These are phyloP conservation scores for Pentamera pediparva DNA, from an alignment of 53 echinoderm and acorn worm genomes.

Conservation along the genomic window DNA sequence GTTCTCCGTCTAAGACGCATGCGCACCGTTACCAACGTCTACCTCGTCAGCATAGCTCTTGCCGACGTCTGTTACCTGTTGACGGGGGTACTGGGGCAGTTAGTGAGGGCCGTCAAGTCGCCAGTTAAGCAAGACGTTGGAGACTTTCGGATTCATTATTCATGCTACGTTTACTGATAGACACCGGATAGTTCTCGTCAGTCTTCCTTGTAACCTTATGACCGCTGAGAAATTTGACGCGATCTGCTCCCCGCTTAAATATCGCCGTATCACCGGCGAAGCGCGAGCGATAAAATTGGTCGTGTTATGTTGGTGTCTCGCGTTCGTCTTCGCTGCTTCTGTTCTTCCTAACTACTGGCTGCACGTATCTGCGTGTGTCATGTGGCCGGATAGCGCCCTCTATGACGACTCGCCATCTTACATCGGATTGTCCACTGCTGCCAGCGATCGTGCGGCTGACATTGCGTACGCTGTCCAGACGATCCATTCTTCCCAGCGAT, in stretches of 20 bases:
- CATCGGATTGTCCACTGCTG: background rate
- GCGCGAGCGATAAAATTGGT: conserved; percentile 17
- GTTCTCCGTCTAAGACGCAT: no score
- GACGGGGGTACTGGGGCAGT: conserved; percentile 22
- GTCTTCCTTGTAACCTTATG: conserved; percentile 18
- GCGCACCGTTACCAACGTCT: conserved; percentile 34
- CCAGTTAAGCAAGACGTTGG: conserved; percentile 23
- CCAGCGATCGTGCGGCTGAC: background rate
- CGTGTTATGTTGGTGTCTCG: background rate
- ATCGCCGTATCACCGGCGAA: background rate
- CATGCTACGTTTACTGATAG: conserved; percentile 10
- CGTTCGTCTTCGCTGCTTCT: conserved; percentile 2
- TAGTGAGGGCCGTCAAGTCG: conserved; percentile 17
- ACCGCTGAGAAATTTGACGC: conserved; percentile 31
- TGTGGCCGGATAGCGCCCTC: conserved; percentile 3
- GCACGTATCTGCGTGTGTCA: background rate
- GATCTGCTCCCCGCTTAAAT: conserved; percentile 26
- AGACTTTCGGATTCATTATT: conserved; percentile 2
- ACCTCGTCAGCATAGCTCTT: conserved; percentile 26
- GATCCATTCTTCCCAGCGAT: conserved; percentile 15
- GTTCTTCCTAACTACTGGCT: conserved; percentile 18
- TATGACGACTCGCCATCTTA: background rate
- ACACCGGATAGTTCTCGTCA: conserved; percentile 17
- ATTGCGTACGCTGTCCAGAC: conserved; percentile 21
- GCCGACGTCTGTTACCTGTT: conserved; percentile 29